These are phyloP conservation scores for Peromyscus polionotus DNA, from an alignment of 2,113 vertebrate genomes.

Conservation along the genomic window DNA sequence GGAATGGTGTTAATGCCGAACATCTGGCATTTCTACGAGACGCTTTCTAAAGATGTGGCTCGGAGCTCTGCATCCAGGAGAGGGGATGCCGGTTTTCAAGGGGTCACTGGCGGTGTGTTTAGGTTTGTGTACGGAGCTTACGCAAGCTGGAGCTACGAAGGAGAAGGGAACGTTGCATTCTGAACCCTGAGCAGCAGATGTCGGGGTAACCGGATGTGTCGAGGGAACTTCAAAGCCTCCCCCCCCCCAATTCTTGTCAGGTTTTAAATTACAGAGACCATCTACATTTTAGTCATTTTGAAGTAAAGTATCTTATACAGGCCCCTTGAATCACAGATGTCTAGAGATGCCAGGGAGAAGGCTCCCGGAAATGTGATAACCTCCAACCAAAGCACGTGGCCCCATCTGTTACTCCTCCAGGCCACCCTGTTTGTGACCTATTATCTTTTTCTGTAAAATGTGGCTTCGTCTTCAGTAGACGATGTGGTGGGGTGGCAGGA, in stretches of 20 bases:
- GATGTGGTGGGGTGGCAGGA: background rate
- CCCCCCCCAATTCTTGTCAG: background rate
- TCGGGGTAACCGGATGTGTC: background rate
- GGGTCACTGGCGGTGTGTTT: background rate
- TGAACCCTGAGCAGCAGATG: background rate
- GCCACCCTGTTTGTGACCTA: slow-evolving; percentile 18
- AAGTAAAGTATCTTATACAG: slow-evolving; percentile 57
- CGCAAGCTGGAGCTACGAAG: background rate
- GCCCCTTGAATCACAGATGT: slow-evolving; percentile 60
- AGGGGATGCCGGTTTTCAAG: background rate
- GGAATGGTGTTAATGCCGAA: background rate
- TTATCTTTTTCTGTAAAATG: background rate
- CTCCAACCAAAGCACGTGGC: background rate
- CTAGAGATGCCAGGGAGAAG: slow-evolving; percentile 35
- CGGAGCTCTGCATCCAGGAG: background rate
- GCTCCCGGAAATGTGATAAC: slow-evolving; percentile 33
- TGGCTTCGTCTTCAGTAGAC: background rate
- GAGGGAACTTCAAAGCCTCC: background rate
- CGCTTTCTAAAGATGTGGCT: background rate
- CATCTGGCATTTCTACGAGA: background rate
- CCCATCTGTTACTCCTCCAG: slow-evolving; percentile 10
- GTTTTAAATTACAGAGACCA: slow-evolving; percentile 58
- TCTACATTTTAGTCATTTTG: background rate
- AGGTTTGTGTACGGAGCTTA: background rate
- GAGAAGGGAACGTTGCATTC: background rate